Evolutionary conservation across 2,888 invertebrate species (phyloP), one percentile per base, ranked within the genome.

Genomic region (Teleogryllus oceanicus): DNA sequence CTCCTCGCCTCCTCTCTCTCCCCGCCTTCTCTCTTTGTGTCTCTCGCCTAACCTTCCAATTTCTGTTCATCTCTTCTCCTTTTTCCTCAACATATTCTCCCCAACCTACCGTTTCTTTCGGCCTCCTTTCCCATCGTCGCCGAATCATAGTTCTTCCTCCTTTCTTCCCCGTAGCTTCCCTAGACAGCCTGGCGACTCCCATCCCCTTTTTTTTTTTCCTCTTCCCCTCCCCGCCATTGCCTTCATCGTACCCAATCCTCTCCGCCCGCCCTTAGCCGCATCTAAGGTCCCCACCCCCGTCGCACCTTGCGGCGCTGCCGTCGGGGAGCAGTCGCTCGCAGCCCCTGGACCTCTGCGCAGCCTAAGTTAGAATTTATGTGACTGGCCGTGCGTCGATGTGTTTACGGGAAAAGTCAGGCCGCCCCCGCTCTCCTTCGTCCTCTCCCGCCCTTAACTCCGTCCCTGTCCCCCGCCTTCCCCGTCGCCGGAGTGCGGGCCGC

Each of bases 331-430:
- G 62, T 2, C 24, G 24, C 24, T 24, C 24, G 24, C 3, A 24
- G 24, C 62, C 4, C 24, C 62, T n/a, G 62, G 62, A 12, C 62
- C 11, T 62, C 62, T 62, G 16, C 62, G 62, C 62, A 13, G 62
- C 62, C 16, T n/a, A 62, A 62, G 62, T 62, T 62, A 62, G 62
- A 62, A 62, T 62, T 62, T 62, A 62, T 62, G 62, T 62, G 62
- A 62, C 62, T 62, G 62, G 16, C 16, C 62, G n/a, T n/a, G 62
- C n/a, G 62, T 62, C 62, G 62, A 62, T 62, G 62, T 62, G 62
- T 62, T 62, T 62, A 62, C 62, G 62, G n/a, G 62, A 62, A 62
- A 62, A 62, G 62, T 62, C 62, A 62, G 62, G 62, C 8, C n/a
- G 62, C 13, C 1, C n/a, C n/a, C 12, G 62, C n/a, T 13, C 13